Evolutionary conservation across 2,888 invertebrate genomes (phyloP).

Genomic region (Drosophila parthenogenetica): DNA sequence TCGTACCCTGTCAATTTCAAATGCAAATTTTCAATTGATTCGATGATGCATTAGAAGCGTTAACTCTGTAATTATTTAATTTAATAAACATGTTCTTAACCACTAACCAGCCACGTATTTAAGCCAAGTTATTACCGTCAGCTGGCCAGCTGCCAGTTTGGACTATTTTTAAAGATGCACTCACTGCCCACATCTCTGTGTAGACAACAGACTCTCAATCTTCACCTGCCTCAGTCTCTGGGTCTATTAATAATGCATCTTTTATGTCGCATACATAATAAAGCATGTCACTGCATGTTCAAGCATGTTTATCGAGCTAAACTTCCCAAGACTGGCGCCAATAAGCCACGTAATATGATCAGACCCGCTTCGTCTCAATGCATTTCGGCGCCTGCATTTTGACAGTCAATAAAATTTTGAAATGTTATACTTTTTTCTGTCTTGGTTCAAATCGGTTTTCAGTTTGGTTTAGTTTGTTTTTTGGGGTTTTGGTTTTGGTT

Average conservation of each 20-base stretch:
- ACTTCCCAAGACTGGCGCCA: constrained; percentile 57
- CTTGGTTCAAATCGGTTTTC: background rate
- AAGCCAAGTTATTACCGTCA: constrained; percentile 31
- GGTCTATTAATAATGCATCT: constrained; percentile 69
- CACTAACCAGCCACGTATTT: constrained; percentile 30
- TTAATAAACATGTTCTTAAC: constrained; percentile 67
- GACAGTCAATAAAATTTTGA: constrained; percentile 82
- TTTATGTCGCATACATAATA: constrained; percentile 63
- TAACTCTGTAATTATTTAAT: constrained; percentile 32
- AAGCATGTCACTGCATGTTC: constrained; percentile 62
- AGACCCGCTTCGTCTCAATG: constrained; percentile 52
- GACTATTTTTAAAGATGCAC: constrained; percentile 81
- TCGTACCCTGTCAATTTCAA: constrained; percentile 49
- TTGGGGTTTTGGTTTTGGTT: background rate
- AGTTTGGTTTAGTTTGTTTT: background rate
- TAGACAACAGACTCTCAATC: background rate
- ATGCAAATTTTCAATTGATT: constrained; percentile 69
- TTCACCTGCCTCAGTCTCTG: background rate
- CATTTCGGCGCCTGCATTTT: constrained; percentile 74
- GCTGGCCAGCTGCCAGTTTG: constrained; percentile 50
- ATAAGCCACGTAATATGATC: constrained; percentile 59
- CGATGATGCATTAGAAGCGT: constrained; percentile 51
- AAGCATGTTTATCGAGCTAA: constrained; percentile 12
- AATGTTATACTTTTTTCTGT: constrained; percentile 75
- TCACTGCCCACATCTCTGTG: constrained; percentile 41